Evolutionary conservation across 2,888 invertebrate species (phyloP).

Genomic region (Parthenolecanium corni): DNA sequence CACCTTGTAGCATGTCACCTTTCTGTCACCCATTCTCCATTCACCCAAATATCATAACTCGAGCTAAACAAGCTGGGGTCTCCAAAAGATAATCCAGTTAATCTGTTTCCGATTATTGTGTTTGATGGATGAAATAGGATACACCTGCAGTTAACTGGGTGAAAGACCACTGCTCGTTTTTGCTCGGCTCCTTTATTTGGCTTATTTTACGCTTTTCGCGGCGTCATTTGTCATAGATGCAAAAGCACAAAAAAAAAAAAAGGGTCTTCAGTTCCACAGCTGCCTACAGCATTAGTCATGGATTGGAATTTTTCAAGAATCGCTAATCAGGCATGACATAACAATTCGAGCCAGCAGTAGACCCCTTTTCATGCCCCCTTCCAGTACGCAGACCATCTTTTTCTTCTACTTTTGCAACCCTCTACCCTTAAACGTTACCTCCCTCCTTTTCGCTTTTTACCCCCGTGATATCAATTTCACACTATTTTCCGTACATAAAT

Average conservation of each 20-base stretch:
- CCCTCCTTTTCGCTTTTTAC: not conserved
- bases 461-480: conserved; percentile 22
- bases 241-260: conserved; percentile 7
- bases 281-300: conserved; percentile 26
- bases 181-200: conserved; percentile 1
- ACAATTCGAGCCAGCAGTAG: conserved; percentile 6
- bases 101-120: conserved; percentile 25
- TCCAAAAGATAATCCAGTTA: conserved; percentile 7
- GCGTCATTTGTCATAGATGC: conserved; percentile 23
- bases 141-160: conserved; percentile 18
- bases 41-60: too few relatives aligned
- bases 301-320: conserved; percentile 29
- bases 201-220: conserved; percentile 25
- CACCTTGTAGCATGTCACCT: not conserved
- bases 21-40: conserved; percentile 1
- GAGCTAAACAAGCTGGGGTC: too few relatives aligned
- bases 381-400: not conserved
- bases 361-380: not conserved
- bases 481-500: conserved; percentile 15
- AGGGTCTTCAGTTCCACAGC: conserved; percentile 21
- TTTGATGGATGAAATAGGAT: conserved; percentile 11
- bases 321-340: conserved; percentile 29
- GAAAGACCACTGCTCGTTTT: not conserved
- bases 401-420: too few relatives aligned
- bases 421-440: not conserved